Evolutionary conservation across 2,797 vertebrate species (phyloP).

Genomic region (Chanos chanos): DNA sequence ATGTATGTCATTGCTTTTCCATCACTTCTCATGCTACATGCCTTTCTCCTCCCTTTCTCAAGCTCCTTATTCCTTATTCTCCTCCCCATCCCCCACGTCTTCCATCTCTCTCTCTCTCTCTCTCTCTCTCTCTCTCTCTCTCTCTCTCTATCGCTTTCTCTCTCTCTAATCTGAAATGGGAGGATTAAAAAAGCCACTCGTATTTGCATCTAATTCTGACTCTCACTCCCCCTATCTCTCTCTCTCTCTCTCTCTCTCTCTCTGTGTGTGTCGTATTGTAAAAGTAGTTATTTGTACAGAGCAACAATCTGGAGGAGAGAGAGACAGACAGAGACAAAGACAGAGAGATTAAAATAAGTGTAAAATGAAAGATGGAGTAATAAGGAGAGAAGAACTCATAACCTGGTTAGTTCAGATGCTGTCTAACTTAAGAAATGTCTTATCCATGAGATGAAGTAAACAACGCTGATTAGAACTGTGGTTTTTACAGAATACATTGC

Average conservation of each 20-base stretch:
- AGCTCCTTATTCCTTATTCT: too few relatives aligned
- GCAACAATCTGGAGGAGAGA: slow-evolving; percentile 27
- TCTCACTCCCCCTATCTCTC: background rate
- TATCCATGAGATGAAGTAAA: too few relatives aligned
- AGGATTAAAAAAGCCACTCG: slow-evolving; percentile 37
- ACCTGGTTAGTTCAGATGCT: too few relatives aligned
- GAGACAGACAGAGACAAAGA: background rate
- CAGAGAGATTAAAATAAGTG: background rate
- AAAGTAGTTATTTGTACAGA: slow-evolving; percentile 51
- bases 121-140: background rate
- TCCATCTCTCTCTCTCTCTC: background rate
- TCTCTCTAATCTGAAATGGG: slow-evolving; percentile 42
- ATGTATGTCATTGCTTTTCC: too few relatives aligned
- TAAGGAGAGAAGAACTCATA: too few relatives aligned
- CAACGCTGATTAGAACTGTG: too few relatives aligned
- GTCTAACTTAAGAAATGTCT: too few relatives aligned
- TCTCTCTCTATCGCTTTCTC: background rate
- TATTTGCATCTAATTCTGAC: slow-evolving; percentile 33
- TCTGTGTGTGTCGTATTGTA: slow-evolving; percentile 16
- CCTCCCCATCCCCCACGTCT: too few relatives aligned
- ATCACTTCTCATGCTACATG: too few relatives aligned
- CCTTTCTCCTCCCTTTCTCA: too few relatives aligned
- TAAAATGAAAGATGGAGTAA: slow-evolving; percentile 45
- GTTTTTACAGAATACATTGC: too few relatives aligned
- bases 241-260: background rate